Evolutionary conservation across 30 jellyfish, hydroid and myxozoan species (phyloP).

Genomic region (Pelagia noctiluca): DNA sequence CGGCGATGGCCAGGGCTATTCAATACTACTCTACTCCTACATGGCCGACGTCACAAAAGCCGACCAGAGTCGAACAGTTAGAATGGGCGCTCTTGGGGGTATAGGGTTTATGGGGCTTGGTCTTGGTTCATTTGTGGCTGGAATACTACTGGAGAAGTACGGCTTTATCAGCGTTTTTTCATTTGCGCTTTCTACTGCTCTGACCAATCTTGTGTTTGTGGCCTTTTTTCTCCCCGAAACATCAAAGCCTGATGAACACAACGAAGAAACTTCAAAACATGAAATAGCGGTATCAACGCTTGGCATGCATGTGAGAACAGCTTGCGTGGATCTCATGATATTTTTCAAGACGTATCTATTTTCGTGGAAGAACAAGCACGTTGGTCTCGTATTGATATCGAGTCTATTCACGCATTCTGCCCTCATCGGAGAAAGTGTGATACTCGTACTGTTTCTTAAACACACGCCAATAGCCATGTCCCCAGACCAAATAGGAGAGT

Average conservation of each 20-base stretch:
- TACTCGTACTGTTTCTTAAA: constrained; percentile 35
- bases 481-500: constrained; percentile 55
- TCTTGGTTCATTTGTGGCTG: constrained; percentile 42
- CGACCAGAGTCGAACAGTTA: constrained; percentile 39
- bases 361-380: background rate
- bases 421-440: constrained; percentile 59
- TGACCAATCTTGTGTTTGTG: constrained; percentile 35
- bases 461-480: constrained; percentile 58
- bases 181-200: constrained; percentile 5
- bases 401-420: constrained; percentile 55
- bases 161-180: constrained; percentile 56
- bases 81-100: constrained; percentile 64
- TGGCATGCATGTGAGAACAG: too few relatives aligned
- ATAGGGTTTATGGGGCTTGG: constrained; percentile 46
- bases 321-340: background rate
- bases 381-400: constrained; percentile 24
- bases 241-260: too few relatives aligned
- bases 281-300: too few relatives aligned
- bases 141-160: constrained; percentile 24
- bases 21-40: constrained; percentile 54
- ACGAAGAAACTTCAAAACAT: too few relatives aligned
- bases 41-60: constrained; percentile 65
- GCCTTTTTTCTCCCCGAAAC: constrained; percentile 58
- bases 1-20: constrained; percentile 64
- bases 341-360: constrained; percentile 21